Percentiles rank a stretch among this genome's conserved stretches.
phyloP scores from a whole-genome alignment of 2,797 vertebrate species.

The Oreochromis grahami region DNA sequence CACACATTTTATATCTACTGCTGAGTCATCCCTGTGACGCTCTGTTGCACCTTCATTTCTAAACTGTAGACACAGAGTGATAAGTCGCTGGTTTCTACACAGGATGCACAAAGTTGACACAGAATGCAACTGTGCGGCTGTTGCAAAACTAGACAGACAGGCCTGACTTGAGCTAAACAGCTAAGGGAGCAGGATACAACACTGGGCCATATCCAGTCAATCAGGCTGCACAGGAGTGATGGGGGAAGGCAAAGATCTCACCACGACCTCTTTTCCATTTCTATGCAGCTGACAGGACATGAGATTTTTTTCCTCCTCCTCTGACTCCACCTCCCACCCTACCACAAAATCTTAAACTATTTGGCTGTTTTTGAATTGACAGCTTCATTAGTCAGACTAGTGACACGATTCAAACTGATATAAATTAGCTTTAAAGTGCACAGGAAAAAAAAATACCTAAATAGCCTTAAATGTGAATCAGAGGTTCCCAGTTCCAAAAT shows the following conservation, averaged over 20 bases:
- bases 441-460: accelerated
- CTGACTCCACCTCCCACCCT: background rate
- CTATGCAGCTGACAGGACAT: conserved; percentile 8
- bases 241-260: conserved; percentile 23
- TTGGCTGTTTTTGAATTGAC: background rate
- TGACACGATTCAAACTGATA: background rate
- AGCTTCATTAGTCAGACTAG: background rate
- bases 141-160: conserved; percentile 58
- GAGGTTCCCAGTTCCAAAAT: background rate
- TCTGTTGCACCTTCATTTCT: background rate
- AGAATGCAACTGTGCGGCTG: background rate
- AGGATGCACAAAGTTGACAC: background rate
- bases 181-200: background rate
- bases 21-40: conserved; percentile 8
- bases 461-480: background rate
- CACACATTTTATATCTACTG: background rate
- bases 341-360: background rate
- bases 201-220: conserved; percentile 51
- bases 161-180: conserved; percentile 5
- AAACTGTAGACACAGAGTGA: background rate
- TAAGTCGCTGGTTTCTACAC: background rate
- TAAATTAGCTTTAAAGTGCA: background rate
- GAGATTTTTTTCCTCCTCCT: background rate
- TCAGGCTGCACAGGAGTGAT: conserved; percentile 35
- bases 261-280: background rate